phyloP scores from a whole-genome alignment of 2,888 invertebrate species.

The Dryobotodes eremita region DNA sequence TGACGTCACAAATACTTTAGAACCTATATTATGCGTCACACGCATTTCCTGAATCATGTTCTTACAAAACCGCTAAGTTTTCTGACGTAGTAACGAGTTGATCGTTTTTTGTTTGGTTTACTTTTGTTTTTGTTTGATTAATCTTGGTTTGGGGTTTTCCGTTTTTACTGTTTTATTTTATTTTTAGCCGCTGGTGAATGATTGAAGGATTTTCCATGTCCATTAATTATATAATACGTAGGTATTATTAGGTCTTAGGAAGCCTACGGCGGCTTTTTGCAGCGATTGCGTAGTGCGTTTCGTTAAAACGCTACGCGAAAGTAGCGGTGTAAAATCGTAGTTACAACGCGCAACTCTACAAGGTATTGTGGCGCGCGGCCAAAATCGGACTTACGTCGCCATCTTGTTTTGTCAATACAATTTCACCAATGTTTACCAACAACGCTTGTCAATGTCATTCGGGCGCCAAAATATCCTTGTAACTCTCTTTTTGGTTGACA shows the following conservation, averaged over 20 bases:
- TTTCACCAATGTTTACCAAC: too few relatives aligned
- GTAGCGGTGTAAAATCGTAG: not conserved
- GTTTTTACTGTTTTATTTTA: not conserved
- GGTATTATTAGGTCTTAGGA: too few relatives aligned
- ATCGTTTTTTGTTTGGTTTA: constrained; percentile 13
- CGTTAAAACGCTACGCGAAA: not conserved
- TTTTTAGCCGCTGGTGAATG: not conserved
- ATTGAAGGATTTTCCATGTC: not conserved
- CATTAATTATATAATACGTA: not conserved
- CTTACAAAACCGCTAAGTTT: not conserved
- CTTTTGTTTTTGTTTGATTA: constrained; percentile 15
- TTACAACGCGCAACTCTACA: too few relatives aligned
- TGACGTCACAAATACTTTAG: constrained; percentile 29
- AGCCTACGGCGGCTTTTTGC: not conserved
- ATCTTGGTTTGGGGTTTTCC: not conserved
- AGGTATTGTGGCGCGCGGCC: too few relatives aligned
- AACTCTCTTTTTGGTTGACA: too few relatives aligned
- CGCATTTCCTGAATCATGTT: constrained; percentile 30
- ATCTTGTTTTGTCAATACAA: too few relatives aligned
- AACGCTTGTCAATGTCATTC: too few relatives aligned
- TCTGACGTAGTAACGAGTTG: constrained; percentile 20
- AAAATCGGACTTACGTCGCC: too few relatives aligned
- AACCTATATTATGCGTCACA: constrained; percentile 10
- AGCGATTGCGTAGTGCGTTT: not conserved
- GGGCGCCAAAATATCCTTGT: too few relatives aligned